phyloP scores from a whole-genome alignment of 2,113 vertebrate species.

The Falcunculus frontatus region DNA sequence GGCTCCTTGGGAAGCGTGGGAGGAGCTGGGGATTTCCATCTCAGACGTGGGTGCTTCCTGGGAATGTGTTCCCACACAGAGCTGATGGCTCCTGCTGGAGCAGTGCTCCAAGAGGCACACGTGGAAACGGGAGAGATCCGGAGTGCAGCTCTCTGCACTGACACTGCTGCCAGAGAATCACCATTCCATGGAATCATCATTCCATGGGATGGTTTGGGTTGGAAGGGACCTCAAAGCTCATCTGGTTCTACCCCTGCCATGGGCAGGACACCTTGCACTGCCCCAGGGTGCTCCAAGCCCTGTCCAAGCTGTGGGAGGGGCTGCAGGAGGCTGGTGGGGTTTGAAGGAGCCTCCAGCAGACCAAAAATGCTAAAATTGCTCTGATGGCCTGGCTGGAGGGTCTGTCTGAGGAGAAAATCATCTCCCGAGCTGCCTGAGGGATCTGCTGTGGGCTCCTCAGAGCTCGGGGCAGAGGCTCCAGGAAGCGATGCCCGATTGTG shows the following conservation, averaged over 20 bases:
- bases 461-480: background rate
- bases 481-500: background rate
- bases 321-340: fast-evolving
- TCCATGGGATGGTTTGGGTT: fast-evolving
- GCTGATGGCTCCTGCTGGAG: background rate
- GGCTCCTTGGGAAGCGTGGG: background rate
- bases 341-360: background rate
- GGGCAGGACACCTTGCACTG: no score
- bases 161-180: fast-evolving
- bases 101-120: fast-evolving
- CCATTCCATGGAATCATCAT: fast-evolving
- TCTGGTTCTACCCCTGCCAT: fast-evolving
- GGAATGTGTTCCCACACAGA: background rate
- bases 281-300: no score
- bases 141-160: fast-evolving
- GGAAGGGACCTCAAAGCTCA: background rate
- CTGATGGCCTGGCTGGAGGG: background rate
- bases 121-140: fast-evolving
- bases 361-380: background rate
- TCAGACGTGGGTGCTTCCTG: background rate
- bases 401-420: background rate
- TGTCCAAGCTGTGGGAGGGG: fast-evolving
- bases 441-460: background rate
- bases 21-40: conserved; percentile 12
- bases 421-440: background rate